Base-by-base conservation (phyloP, 2,797 vertebrate species). In the Diplodus puntazzo region DNA sequence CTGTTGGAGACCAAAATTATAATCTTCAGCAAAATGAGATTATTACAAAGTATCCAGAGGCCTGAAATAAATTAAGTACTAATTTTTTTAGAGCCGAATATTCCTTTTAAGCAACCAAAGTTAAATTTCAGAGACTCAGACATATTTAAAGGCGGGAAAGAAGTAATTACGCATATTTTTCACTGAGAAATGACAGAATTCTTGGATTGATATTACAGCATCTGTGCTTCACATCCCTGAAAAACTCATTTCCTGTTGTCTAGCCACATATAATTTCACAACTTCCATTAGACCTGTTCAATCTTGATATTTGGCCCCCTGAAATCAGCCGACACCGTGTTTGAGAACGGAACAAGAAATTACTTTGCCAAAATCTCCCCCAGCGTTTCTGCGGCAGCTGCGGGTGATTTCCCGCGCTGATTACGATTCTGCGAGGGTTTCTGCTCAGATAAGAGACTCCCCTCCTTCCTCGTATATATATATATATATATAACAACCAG, bases 391-490 rank as follows among this genome's bases (percentile, higher is more conserved):
- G 23, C 5, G 11, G 58, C 48, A 43, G 53, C 68, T 66, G 75
- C 68, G n/a, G 58, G 46, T 64, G 68, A 84, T 80, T 75, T 68
- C 42, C n/a, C 20, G 3, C 48, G 46, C 21, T 25, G 73, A 78
- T 77, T 67, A 30, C 0, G n/a, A 75, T 80, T 77, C 80, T 54
- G 55, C 0, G 18, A 55, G n/a, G 23, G 27, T 20, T 59, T 39
- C 39, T 2, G 11, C 46, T 66, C 68, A 55, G 75, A 83, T 79
- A 76, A 69, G 64, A 75, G 63, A 52, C 68, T 73, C 55, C 18
- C 58, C 10, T 20, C 53, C 17, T 39, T 58, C 72, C 25, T 39
- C 45, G 63, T 34, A 14, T 34, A 69, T 39, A 67, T 34, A 14
- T 34, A 69, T 34, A 14, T 34, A 69, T 39, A 67, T 34, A 14